phyloP scores from a whole-genome alignment of 2,888 invertebrate species.

The Dichetophora obliterata region DNA sequence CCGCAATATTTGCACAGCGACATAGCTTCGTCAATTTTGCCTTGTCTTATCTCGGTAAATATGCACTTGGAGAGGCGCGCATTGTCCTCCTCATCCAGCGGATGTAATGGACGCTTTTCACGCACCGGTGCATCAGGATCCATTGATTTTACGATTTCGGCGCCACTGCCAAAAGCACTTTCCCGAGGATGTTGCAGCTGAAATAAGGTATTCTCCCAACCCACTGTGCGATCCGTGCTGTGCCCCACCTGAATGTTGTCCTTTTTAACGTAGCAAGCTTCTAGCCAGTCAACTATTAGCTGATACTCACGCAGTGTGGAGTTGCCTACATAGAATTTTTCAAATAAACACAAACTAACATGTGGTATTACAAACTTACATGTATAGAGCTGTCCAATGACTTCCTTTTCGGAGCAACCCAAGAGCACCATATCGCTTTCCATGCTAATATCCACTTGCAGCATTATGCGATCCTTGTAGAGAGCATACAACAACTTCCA shows the following conservation, averaged over 20 bases:
- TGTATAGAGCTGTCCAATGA: conserved; percentile 68
- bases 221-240: conserved; percentile 85
- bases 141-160: conserved; percentile 77
- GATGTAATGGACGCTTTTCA: conserved; percentile 83
- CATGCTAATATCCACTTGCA: conserved; percentile 58
- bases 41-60: conserved; percentile 85
- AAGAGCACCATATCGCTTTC: conserved; percentile 66
- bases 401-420: conserved; percentile 73
- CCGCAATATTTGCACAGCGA: conserved; percentile 87
- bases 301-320: conserved; percentile 79
- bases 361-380: conserved; percentile 64
- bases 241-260: conserved; percentile 74
- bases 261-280: conserved; percentile 80
- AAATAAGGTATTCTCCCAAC: conserved; percentile 93
- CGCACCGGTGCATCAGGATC: conserved; percentile 92
- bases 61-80: conserved; percentile 71
- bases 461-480: conserved; percentile 82
- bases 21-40: conserved; percentile 87
- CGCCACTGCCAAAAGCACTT: conserved; percentile 74
- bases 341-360: conserved; percentile 58
- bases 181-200: conserved; percentile 74
- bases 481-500: conserved; percentile 88
- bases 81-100: conserved; percentile 89
- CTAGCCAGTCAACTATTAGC: conserved; percentile 93
- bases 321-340: conserved; percentile 64